These are phyloP conservation scores for Drosophila kurseongensis DNA, from an alignment of 1,140 invertebrate species.

Conservation along the genomic window DNA sequence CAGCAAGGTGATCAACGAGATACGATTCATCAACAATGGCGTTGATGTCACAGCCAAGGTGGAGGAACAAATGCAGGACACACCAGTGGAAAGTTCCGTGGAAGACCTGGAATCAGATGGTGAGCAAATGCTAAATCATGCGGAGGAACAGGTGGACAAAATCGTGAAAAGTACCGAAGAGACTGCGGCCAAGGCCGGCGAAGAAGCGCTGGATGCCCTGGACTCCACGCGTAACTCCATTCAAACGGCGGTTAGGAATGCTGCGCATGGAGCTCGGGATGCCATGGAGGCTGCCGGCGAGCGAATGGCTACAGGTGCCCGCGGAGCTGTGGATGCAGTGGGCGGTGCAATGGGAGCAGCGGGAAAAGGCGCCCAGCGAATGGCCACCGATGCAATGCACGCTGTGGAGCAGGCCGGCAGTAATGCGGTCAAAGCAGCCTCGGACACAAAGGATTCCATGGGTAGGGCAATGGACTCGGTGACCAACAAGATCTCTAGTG, in stretches of 20 bases:
- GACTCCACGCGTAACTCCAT: conserved; percentile 51
- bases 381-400: conserved; percentile 56
- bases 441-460: conserved; percentile 68
- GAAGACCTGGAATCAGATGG: conserved; percentile 67
- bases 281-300: conserved; percentile 70
- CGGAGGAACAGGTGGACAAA: conserved; percentile 60
- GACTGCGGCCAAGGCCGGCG: conserved; percentile 11
- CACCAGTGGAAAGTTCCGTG: conserved; percentile 46
- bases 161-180: conserved; percentile 30
- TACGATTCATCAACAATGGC: conserved; percentile 83
- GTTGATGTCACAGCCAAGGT: conserved; percentile 80
- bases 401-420: conserved; percentile 61
- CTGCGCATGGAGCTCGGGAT: conserved; percentile 64
- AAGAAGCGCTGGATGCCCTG: conserved; percentile 34
- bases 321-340: conserved; percentile 61
- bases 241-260: conserved; percentile 56
- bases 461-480: conserved; percentile 68
- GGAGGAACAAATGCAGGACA: conserved; percentile 66
- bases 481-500: conserved; percentile 69
- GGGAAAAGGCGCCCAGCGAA: conserved; percentile 49
- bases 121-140: conserved; percentile 55
- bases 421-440: conserved; percentile 59
- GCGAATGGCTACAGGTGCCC: conserved; percentile 66
- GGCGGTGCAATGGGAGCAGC: conserved; percentile 57
- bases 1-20: conserved; percentile 77